A percentile compares a stretch with the other conserved stretches of the same genome.
phyloP scores from a whole-genome alignment of 2,797 vertebrate species.

The Rhyacichthys aspro region DNA sequence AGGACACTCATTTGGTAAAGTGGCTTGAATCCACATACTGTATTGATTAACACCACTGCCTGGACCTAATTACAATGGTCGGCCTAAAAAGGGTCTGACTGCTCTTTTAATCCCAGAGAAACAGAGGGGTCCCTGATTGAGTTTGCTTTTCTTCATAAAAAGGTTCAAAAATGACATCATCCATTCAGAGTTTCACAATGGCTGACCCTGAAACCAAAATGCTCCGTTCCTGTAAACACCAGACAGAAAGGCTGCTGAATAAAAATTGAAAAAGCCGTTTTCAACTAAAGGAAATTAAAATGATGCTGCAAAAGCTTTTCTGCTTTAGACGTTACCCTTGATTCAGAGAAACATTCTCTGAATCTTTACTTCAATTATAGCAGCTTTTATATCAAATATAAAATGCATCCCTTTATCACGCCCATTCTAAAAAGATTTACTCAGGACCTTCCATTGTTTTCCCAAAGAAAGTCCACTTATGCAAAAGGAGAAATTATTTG shows the following conservation, averaged over 20 bases:
- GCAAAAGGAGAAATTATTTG: slow-evolving; percentile 4
- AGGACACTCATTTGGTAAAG: too few species aligned
- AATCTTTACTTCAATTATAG: slow-evolving; percentile 25
- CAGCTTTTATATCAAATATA: slow-evolving; percentile 22
- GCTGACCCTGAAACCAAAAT: neutral
- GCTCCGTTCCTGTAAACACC: slow-evolving; percentile 5
- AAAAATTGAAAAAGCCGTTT: slow-evolving; percentile 7
- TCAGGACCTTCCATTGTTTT: slow-evolving; percentile 30
- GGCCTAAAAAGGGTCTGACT: too few species aligned
- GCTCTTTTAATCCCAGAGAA: slow-evolving; percentile 10
- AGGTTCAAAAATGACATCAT: slow-evolving; percentile 15
- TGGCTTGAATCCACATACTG: too few species aligned
- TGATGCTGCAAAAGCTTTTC: slow-evolving; percentile 1
- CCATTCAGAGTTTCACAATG: neutral
- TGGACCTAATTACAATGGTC: too few species aligned
- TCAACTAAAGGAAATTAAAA: slow-evolving; percentile 21
- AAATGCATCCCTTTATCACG: slow-evolving; percentile 23
- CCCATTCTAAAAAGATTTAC: slow-evolving; percentile 38
- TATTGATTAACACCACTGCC: slow-evolving; percentile 37
- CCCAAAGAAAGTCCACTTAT: slow-evolving; percentile 4
- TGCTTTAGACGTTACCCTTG: slow-evolving; percentile 7
- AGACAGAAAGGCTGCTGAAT: neutral
- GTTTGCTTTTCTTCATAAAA: too few species aligned
- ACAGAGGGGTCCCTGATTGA: slow-evolving; percentile 40
- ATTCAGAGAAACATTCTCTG: slow-evolving; percentile 15